A percentile compares a stretch with the other conserved stretches of the same genome.
Evolutionary conservation across 2,113 vertebrate genomes (phyloP).

Genomic region (Neofelis nebulosa): DNA sequence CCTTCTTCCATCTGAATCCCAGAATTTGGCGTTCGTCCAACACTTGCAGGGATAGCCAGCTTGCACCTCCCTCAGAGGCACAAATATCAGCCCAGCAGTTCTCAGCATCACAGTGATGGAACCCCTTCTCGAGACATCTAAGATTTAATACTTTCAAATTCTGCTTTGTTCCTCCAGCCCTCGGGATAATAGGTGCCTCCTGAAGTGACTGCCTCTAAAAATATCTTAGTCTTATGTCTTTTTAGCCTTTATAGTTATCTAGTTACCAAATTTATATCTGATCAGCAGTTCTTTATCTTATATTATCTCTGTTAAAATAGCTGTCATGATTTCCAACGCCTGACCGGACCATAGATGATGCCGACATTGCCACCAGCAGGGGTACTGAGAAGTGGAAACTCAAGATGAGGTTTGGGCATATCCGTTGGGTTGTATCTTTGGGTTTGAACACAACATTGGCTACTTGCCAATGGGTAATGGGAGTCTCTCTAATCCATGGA

Average conservation of each 20-base stretch:
- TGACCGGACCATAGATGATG: not conserved
- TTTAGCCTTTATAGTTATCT: not conserved
- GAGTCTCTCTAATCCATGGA: not conserved
- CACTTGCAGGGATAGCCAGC: not conserved
- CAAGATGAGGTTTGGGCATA: not conserved
- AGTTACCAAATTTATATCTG: not conserved
- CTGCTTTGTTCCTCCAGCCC: not conserved
- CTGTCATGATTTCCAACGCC: not conserved
- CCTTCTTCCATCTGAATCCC: not conserved
- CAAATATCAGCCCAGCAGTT: not conserved
- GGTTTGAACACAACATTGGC: not conserved
- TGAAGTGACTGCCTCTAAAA: not conserved
- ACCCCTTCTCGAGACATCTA: not conserved
- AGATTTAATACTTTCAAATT: not conserved
- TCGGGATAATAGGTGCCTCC: not conserved
- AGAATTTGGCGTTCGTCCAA: not conserved
- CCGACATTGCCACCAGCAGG: not conserved
- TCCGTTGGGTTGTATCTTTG: not conserved
- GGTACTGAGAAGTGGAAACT: not conserved
- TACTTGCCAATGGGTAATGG: not conserved
- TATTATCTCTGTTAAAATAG: not conserved
- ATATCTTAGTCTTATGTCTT: not conserved
- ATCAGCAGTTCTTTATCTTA: not conserved
- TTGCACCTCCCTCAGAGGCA: not conserved
- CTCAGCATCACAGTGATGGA: not conserved